A percentile compares a stretch with the other conserved stretches of the same genome.
phyloP scores from a whole-genome alignment of 2,113 vertebrate genomes.

The Oxygymnocypris stewartii region DNA sequence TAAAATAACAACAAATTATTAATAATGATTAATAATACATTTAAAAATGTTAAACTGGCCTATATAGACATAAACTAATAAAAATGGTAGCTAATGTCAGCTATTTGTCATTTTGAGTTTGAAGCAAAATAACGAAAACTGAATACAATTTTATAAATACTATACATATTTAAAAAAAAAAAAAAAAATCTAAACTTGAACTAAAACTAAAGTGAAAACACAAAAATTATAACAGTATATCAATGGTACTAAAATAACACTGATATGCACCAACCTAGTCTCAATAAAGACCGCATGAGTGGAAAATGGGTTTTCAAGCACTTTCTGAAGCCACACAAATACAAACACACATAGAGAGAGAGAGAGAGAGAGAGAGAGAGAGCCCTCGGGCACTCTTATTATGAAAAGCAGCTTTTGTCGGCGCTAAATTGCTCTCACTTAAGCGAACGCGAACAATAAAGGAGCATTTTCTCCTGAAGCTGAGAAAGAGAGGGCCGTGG shows the following conservation, averaged over 20 bases:
- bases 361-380: too few species aligned
- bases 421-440: conserved; percentile 90
- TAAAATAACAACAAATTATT: too few species aligned
- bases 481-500: conserved; percentile 68
- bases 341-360: not conserved
- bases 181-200: too few species aligned
- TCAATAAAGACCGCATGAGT: conserved; percentile 16
- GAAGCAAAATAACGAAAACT: too few species aligned
- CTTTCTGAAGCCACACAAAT: conserved; percentile 28
- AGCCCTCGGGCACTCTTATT: conserved; percentile 79
- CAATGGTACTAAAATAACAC: not conserved
- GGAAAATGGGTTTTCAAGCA: conserved; percentile 39
- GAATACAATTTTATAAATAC: too few species aligned
- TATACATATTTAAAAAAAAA: too few species aligned
- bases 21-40: too few species aligned
- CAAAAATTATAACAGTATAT: not conserved
- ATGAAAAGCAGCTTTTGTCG: conserved; percentile 85
- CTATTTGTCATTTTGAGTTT: not conserved
- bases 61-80: too few species aligned
- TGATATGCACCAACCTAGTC: not conserved
- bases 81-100: too few species aligned
- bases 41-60: too few species aligned
- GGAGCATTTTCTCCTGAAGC: conserved; percentile 70
- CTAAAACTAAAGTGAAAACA: not conserved
- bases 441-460: conserved; percentile 83